Percentiles rank a stretch among this genome's conserved stretches.
These are phyloP conservation scores for Gadus chalcogrammus DNA, from an alignment of 2,113 vertebrate genomes.

Conservation along the genomic window DNA sequence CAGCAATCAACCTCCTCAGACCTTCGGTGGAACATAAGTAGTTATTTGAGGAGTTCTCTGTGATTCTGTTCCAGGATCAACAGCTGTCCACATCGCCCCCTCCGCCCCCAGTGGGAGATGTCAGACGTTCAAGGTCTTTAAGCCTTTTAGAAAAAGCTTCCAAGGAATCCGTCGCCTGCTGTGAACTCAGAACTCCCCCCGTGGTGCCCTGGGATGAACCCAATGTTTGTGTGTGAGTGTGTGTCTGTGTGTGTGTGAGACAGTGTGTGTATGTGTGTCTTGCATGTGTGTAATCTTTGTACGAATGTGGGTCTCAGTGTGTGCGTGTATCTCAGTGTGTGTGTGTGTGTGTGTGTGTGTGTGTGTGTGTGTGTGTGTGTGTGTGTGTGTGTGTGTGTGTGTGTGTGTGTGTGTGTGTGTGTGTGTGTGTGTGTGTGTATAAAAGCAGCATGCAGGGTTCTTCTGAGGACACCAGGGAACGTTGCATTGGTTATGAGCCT, in stretches of 20 bases:
- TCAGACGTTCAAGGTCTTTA: conserved; percentile 49
- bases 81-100: conserved; percentile 44
- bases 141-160: not conserved
- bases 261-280: not conserved
- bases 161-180: not conserved
- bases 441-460: not conserved
- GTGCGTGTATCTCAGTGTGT: not conserved
- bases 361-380: no score
- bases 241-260: not conserved
- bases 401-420: no score
- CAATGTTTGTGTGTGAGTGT: not conserved
- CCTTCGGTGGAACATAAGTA: conserved; percentile 21
- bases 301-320: not conserved
- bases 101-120: conserved; percentile 30
- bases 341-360: no score
- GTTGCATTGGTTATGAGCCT: no score
- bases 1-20: conserved; percentile 15
- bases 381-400: not conserved
- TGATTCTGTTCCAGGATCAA: conserved; percentile 26
- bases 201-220: conserved; percentile 9
- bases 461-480: conserved; percentile 8
- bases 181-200: not conserved
- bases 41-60: conserved; percentile 24
- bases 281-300: not conserved
- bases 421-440: not conserved